A percentile compares a stretch with the other conserved stretches of the same genome.
Conservation (phyloP, 2,113 vertebrate genomes). For the Trematomus loennbergii region DNA sequence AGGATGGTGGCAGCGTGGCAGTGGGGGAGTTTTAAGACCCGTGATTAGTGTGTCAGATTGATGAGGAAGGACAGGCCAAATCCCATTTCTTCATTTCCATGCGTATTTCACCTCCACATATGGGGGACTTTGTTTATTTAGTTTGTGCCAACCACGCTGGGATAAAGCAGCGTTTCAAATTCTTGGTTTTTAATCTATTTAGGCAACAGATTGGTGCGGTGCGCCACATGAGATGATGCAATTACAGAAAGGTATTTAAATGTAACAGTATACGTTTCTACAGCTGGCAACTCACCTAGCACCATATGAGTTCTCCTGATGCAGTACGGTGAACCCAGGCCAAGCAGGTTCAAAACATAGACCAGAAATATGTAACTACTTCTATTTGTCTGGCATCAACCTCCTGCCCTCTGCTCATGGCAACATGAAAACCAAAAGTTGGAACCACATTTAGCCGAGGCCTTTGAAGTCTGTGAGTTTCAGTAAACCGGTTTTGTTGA, state of each 20-base stretch:
- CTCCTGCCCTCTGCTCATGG: background rate
- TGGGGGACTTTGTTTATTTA: conserved; percentile 53
- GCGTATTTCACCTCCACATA: conserved; percentile 30
- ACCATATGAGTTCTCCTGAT: background rate
- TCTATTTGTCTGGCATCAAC: conserved; percentile 5
- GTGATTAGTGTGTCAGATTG: conserved; percentile 76
- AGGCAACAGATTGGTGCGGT: conserved; percentile 53
- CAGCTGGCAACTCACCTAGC: conserved; percentile 5
- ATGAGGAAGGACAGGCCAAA: conserved; percentile 63
- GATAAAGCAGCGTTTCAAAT: conserved; percentile 13
- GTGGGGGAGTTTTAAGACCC: conserved; percentile 54
- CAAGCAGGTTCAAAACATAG: conserved; percentile 2
- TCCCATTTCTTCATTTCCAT: conserved; percentile 38
- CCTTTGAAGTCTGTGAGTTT: conserved; percentile 23
- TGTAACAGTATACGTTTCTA: conserved; percentile 23
- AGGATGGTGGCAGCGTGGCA: conserved; percentile 54
- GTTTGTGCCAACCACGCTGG: conserved; percentile 43
- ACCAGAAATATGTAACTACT: conserved; percentile 25
- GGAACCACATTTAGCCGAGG: background rate
- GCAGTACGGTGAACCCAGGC: background rate
- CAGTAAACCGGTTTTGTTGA: background rate
- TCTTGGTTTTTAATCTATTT: conserved; percentile 44
- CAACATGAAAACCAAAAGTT: background rate
- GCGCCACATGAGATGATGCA: conserved; percentile 47
- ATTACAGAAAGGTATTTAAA: conserved; percentile 43